Base-by-base conservation (phyloP, 1,140 invertebrate species). In the Subanguina moxae region DNA sequence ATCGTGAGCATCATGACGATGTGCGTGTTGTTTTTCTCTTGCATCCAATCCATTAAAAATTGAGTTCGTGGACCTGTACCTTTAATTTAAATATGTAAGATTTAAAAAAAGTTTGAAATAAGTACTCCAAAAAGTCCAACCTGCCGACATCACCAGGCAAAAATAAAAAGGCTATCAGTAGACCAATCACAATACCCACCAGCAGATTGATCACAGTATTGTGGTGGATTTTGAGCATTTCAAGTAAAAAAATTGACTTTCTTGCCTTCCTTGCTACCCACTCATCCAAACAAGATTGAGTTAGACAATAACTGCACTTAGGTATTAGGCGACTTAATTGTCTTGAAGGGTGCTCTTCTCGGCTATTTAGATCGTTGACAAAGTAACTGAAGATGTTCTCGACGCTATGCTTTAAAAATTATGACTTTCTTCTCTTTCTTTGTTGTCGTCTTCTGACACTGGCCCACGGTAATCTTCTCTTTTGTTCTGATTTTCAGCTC, bases 1-100 rank as follows among this genome's bases (percentile, higher is more conserved):
- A 59, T 84, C 83, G 82, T 88, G 87, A 11, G 87, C 85, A 83
- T 89, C 88, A 62, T 84, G 71, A 7, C 68, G 75, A 57, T 74
- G 74, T 25, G 17, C 27, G 30, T 30, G 21, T 48, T 30, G 17
- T 76, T 28, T 23, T 23, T 32, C 21, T 19, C 21, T 32, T 38
- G 7, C 61, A 21, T 32, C 30, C 19, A 23, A 52, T 27, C 57
- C 30, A 19, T 8, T 64, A n/a, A 42, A 64, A 5, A 64, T 1
- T n/a, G 1, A 1, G 21, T 64, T 64, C 42, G 62, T 8, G 19
- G 23, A 48, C n/a, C 19, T 62, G 21, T 58, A 38, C 28, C 17
- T 28, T 15, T 13, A 38, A 19, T 65, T 62, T 21, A 32, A 48
- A 1, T 5, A 63, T 0, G 13, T 15, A 28, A 38, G 27, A 42